A percentile compares a stretch with the other conserved stretches of the same genome.
These are phyloP conservation scores for Anguilla japonica DNA, from an alignment of 2,113 vertebrate species.

Conservation along the genomic window DNA sequence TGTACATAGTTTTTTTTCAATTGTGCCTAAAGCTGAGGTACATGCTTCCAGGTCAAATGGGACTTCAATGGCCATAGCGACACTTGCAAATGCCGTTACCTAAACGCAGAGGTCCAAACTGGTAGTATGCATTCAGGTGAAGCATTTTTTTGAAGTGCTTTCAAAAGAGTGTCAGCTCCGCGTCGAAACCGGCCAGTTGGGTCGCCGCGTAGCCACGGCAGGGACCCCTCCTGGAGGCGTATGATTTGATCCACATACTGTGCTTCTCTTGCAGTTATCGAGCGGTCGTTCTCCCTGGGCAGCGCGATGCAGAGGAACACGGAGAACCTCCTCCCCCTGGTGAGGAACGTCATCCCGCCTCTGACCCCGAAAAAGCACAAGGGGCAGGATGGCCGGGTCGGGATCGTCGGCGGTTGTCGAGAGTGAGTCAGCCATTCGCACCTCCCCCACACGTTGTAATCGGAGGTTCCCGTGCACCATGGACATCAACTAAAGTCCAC, in stretches of 20 bases:
- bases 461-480: background rate
- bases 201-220: background rate
- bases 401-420: constrained; percentile 89
- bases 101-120: background rate
- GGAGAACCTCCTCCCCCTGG: constrained; percentile 79
- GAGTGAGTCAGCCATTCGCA: constrained; percentile 78
- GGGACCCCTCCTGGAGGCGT: background rate
- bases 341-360: constrained; percentile 83
- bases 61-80: background rate
- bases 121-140: background rate
- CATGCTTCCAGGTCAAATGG: too few relatives aligned
- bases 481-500: background rate
- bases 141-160: background rate
- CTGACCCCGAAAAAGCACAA: constrained; percentile 87
- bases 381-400: constrained; percentile 91
- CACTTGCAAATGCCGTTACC: background rate
- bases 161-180: too few relatives aligned
- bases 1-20: background rate
- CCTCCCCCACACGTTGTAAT: too few relatives aligned
- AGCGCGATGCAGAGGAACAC: constrained; percentile 72
- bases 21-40: too few relatives aligned
- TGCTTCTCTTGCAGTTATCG: constrained; percentile 76
- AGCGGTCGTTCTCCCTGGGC: constrained; percentile 75
- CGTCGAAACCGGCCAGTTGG: too few relatives aligned
- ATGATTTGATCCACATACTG: constrained; percentile 13